Conservation (phyloP, 2,113 vertebrate genomes). For the Dipodomys spectabilis region DNA sequence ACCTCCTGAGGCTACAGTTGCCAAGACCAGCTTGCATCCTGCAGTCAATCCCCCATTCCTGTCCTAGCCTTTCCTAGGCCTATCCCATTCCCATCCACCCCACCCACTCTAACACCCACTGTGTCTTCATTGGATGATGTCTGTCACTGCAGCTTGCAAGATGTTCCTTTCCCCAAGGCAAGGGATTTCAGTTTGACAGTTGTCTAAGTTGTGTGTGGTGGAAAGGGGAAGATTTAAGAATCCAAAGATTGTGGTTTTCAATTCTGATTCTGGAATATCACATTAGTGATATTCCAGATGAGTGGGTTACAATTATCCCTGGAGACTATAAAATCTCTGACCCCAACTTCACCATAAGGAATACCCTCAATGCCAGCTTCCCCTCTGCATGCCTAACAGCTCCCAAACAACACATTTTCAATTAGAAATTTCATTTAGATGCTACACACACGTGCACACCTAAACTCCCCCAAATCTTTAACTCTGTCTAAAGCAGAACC, state of each 20-base stretch:
- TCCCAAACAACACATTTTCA: not conserved
- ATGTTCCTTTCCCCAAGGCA: not conserved
- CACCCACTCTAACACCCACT: not conserved
- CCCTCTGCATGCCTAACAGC: not conserved
- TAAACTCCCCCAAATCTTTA: not conserved
- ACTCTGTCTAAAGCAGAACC: not conserved
- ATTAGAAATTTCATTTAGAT: not conserved
- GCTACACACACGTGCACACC: not conserved
- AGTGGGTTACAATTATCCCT: not conserved
- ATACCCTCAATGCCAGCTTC: not conserved
- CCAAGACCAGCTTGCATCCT: conserved; percentile 60
- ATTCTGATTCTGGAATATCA: not conserved
- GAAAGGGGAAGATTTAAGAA: conserved; percentile 26
- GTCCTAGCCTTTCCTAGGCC: conserved; percentile 27
- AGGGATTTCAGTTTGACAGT: conserved; percentile 7
- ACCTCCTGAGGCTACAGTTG: conserved; percentile 27
- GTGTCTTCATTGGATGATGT: not conserved
- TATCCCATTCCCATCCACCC: not conserved
- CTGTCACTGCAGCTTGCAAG: not conserved
- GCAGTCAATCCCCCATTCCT: not conserved
- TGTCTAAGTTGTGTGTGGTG: not conserved
- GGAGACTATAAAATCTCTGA: not conserved
- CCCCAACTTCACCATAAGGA: not conserved
- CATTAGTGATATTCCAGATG: not conserved
- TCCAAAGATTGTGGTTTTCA: not conserved